phyloP scores from a whole-genome alignment of 2,888 invertebrate species.

The Pemphredon lugubris region DNA sequence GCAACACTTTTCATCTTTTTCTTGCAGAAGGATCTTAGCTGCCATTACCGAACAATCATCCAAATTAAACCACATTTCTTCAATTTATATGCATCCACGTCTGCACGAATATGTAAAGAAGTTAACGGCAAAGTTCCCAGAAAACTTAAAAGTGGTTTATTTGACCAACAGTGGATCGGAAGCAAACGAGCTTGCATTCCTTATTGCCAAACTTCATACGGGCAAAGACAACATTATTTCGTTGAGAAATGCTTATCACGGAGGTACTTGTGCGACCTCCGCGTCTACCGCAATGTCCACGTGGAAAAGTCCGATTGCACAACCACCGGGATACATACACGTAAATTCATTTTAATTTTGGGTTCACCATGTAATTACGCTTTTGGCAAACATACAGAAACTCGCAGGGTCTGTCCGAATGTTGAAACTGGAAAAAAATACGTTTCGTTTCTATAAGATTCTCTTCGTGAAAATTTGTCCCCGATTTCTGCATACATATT shows the following conservation, averaged over 20 bases:
- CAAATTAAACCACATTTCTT: constrained; percentile 95
- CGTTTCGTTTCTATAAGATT: too few relatives aligned
- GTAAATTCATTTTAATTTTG: constrained; percentile 79
- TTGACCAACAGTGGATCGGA: constrained; percentile 98
- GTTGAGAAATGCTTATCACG: constrained; percentile 95
- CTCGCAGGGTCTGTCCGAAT: too few relatives aligned
- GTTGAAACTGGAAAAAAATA: too few relatives aligned
- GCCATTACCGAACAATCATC: constrained; percentile 90
- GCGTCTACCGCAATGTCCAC: constrained; percentile 90
- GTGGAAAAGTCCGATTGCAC: constrained; percentile 89
- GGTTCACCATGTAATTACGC: neutral
- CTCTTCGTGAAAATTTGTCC: too few relatives aligned
- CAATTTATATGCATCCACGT: constrained; percentile 94
- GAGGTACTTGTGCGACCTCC: constrained; percentile 92
- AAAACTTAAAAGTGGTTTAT: constrained; percentile 93
- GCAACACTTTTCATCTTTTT: constrained; percentile 11
- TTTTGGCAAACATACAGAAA: neutral
- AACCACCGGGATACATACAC: constrained; percentile 89
- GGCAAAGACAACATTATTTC: constrained; percentile 92
- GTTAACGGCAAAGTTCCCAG: constrained; percentile 91
- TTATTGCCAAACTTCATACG: constrained; percentile 93
- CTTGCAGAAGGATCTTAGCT: constrained; percentile 89
- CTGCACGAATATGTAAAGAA: constrained; percentile 95
- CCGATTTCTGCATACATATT: too few relatives aligned
- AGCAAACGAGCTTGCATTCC: constrained; percentile 96